Evolutionary conservation across 2,888 invertebrate species (phyloP), one percentile per base, ranked within the genome.

Genomic region (Lasioglossum vierecki): DNA sequence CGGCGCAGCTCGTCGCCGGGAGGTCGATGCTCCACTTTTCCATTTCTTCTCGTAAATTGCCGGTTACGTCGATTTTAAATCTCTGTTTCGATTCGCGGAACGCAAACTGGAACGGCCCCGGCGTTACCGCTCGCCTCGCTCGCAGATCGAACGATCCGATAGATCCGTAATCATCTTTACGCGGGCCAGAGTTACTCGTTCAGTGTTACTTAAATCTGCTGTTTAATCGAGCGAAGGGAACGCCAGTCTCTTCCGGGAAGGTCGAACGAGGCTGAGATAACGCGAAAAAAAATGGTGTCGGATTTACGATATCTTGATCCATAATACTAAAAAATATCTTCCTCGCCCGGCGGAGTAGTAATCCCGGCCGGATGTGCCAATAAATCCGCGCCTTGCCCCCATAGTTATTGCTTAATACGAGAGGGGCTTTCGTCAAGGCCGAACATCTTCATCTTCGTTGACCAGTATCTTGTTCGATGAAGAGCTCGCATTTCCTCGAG

Each of bases 231-330:
- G 15, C n/a, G 39, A 6, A 49, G n/a, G 35, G 68, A 49, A 68
- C 68, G 35, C 1, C 18, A 26, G 39, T n/a, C 39, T 53, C 26
- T 49, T 53, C 53, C 53, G 53, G 49, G 49, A 49, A 49, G 39
- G 49, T 5, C 49, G 39, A 66, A n/a, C 30, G 63, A 39, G n/a
- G 76, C 35, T 13, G 46, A 73, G 71, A 46, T 73, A 73, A 79
- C 57, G 44, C 22, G 77, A 71, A 22, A 70, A 70, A 79, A 53
- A 53, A 53, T 57, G 49, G 60, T 26, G 44, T 26, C 26, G 60
- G 73, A 77, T 77, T 72, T 77, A 77, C 26, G 63, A 63, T 53
- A 79, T 76, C 74, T 83, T 63, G 75, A 71, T 76, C 60, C 79
- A 57, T 78, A 30, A 79, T 44, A 63, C 74, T 76, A 70, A 79